Evolutionary conservation across 2,113 vertebrate species (phyloP).

Genomic region (Axis porcinus): DNA sequence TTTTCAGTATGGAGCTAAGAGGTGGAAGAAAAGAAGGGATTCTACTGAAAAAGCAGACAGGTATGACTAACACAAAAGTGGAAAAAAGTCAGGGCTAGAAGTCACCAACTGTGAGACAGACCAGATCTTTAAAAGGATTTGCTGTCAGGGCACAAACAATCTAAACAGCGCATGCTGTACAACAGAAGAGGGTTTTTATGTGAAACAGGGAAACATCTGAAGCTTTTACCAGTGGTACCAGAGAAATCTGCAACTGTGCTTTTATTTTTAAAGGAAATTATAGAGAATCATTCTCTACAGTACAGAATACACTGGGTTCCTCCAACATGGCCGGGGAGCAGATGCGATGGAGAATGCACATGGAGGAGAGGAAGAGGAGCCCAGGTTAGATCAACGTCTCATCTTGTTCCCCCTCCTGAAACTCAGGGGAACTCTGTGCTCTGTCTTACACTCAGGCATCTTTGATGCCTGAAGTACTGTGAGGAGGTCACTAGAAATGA

Average conservation of each 20-base stretch:
- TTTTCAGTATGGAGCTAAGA: slow-evolving; percentile 51
- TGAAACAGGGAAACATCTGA: not conserved
- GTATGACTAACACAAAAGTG: slow-evolving; percentile 11
- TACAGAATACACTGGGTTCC: not conserved
- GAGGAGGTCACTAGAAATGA: not conserved
- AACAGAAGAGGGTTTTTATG: not conserved
- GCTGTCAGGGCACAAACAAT: not conserved
- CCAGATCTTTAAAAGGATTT: slow-evolving; percentile 23
- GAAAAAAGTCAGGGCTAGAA: not conserved
- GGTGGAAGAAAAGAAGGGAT: not conserved
- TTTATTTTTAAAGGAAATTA: slow-evolving; percentile 32
- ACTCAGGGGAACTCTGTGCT: not conserved
- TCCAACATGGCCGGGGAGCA: not conserved
- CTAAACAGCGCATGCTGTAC: not conserved
- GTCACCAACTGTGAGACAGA: not conserved
- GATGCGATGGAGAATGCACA: not conserved
- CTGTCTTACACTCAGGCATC: not conserved
- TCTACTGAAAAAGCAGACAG: slow-evolving; percentile 33
- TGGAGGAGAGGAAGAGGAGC: not conserved
- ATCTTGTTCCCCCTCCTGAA: not conserved
- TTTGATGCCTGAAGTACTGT: not conserved
- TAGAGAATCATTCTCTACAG: not conserved
- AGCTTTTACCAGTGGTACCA: not conserved
- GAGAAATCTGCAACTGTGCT: not conserved
- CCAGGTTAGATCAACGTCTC: not conserved